Percentiles rank a stretch among this genome's conserved stretches.
Conservation (phyloP, 2,888 invertebrate species). For the Acleris literana region DNA sequence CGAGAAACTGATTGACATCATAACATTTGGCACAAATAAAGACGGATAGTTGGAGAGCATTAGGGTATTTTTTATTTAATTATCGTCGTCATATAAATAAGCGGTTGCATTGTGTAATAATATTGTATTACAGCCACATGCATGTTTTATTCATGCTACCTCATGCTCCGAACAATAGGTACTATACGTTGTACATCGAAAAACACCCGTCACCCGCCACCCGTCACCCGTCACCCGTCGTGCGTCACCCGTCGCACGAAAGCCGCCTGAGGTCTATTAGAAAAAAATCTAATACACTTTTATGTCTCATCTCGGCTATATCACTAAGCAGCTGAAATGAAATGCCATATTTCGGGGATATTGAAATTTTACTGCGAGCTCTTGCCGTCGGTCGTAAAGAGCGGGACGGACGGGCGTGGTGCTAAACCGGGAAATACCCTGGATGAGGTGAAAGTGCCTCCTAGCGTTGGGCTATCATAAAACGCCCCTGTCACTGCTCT, state of each 20-base stretch:
- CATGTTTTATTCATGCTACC: too few relatives aligned
- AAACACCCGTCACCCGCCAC: too few relatives aligned
- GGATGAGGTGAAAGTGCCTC: slow-evolving; percentile 48
- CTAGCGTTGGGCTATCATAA: slow-evolving; percentile 54
- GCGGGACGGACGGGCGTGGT: slow-evolving; percentile 38
- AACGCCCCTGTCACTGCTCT: slow-evolving; percentile 45
- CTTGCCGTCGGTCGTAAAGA: slow-evolving; percentile 54
- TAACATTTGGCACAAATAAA: too few relatives aligned
- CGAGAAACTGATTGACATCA: too few relatives aligned
- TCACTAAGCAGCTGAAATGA: slow-evolving; percentile 58
- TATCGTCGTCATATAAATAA: too few relatives aligned
- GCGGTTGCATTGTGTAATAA: too few relatives aligned
- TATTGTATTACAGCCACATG: too few relatives aligned
- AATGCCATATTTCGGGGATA: slow-evolving; percentile 68
- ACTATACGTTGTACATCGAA: background rate
- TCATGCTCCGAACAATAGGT: too few relatives aligned
- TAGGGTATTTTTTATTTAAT: too few relatives aligned
- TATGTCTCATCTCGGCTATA: slow-evolving; percentile 53
- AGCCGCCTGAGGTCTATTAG: slow-evolving; percentile 42
- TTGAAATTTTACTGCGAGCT: slow-evolving; percentile 68
- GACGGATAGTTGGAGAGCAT: too few relatives aligned
- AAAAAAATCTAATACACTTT: slow-evolving; percentile 51
- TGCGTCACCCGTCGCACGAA: slow-evolving; percentile 1
- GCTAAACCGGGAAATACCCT: slow-evolving; percentile 48
- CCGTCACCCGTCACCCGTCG: too few relatives aligned